phyloP scores from a whole-genome alignment of 2,113 vertebrate genomes.

The Thalassoma bifasciatum region DNA sequence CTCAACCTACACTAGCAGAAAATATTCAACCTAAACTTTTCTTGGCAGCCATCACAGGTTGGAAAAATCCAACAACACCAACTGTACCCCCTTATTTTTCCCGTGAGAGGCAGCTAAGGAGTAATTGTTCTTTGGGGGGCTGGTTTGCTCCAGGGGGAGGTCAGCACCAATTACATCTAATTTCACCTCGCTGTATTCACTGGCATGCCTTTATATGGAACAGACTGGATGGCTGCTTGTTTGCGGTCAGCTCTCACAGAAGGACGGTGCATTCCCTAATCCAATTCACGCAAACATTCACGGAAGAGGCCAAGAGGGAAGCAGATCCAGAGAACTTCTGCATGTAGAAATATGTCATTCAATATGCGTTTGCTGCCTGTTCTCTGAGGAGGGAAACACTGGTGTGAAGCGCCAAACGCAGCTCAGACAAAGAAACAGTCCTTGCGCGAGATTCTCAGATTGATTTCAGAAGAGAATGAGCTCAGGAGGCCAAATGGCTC shows the following conservation, averaged over 20 bases:
- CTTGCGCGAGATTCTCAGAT: slow-evolving; percentile 3
- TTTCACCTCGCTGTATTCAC: slow-evolving; percentile 58
- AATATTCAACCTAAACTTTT: not conserved
- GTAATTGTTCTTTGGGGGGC: slow-evolving; percentile 39
- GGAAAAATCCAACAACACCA: slow-evolving; percentile 23
- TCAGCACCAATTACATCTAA: slow-evolving; percentile 59
- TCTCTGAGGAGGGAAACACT: not conserved
- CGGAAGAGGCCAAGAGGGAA: slow-evolving; percentile 30
- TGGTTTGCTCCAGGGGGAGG: slow-evolving; percentile 17
- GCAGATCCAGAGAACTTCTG: slow-evolving; percentile 1
- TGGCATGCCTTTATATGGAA: slow-evolving; percentile 54
- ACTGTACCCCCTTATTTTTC: slow-evolving; percentile 12
- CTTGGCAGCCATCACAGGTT: not conserved
- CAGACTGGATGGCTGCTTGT: slow-evolving; percentile 26
- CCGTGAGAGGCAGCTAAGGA: slow-evolving; percentile 7
- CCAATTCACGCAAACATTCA: slow-evolving; percentile 50
- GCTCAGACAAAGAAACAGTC: not conserved
- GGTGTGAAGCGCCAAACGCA: too few species aligned
- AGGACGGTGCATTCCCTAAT: slow-evolving; percentile 9
- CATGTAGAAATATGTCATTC: not conserved
- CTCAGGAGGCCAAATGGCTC: not conserved
- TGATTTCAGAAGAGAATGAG: not conserved
- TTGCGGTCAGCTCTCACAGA: slow-evolving; percentile 48
- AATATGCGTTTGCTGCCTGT: not conserved
- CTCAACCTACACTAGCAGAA: not conserved